Conservation (phyloP, 2,797 vertebrate species). For the Gila robusta region DNA sequence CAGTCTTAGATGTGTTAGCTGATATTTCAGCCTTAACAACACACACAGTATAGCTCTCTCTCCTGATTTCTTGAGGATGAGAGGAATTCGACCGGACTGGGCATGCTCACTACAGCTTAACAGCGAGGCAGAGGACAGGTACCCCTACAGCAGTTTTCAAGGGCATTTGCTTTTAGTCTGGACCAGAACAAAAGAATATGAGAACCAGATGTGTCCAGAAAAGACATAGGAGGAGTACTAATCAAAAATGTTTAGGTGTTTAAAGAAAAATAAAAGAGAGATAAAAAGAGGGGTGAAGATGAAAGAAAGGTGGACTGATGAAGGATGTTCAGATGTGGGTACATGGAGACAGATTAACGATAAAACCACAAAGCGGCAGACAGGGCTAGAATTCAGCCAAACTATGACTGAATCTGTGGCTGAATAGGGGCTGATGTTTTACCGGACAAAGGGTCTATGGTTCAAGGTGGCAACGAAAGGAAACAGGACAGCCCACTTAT, state of each 20-base stretch:
- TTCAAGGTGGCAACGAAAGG: conserved; percentile 28
- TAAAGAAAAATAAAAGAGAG: conserved; percentile 47
- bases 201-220: conserved; percentile 16
- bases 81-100: background rate
- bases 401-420: conserved; percentile 23
- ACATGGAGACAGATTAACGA: conserved; percentile 43
- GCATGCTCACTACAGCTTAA: conserved; percentile 26
- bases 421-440: conserved; percentile 32
- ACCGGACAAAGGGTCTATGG: conserved; percentile 38
- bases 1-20: background rate
- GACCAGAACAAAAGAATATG: conserved; percentile 25
- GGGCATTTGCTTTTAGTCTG: conserved; percentile 27
- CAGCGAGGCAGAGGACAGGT: conserved; percentile 15
- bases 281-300: conserved; percentile 50
- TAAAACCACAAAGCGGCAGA: conserved; percentile 44
- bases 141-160: conserved; percentile 18
- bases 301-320: conserved; percentile 54
- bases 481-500: conserved; percentile 7
- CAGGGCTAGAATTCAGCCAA: conserved; percentile 6
- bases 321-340: conserved; percentile 44
- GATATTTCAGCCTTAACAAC: background rate
- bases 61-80: background rate
- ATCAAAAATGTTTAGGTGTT: conserved; percentile 39
- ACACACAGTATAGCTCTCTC: conserved; percentile 5
- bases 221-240: conserved; percentile 31